These are phyloP conservation scores for Lepidocolaptes lacrymiger DNA, from an alignment of 2,797 vertebrate genomes.

Conservation along the genomic window DNA sequence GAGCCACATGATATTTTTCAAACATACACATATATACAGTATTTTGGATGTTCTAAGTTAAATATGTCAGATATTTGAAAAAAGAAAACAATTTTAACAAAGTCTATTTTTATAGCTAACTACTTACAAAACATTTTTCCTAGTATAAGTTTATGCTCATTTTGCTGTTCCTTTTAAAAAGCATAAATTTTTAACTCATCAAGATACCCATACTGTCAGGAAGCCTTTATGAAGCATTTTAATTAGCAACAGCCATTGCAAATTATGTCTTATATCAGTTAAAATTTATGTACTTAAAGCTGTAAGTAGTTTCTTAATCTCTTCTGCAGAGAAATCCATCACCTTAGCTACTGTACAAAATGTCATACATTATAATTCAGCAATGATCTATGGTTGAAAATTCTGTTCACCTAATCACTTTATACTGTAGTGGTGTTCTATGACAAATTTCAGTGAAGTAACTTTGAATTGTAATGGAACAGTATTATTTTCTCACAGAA, in stretches of 20 bases:
- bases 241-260: conserved; percentile 23
- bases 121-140: neutral
- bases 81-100: neutral
- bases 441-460: neutral
- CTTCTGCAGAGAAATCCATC: neutral
- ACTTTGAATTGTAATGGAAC: neutral
- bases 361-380: neutral
- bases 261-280: neutral
- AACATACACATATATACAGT: neutral
- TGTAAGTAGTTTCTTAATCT: neutral
- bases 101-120: neutral
- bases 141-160: neutral
- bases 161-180: neutral
- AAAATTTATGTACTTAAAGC: neutral
- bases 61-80: neutral
- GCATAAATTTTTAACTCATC: neutral
- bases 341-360: neutral
- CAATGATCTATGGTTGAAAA: neutral
- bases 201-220: neutral
- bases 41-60: neutral
- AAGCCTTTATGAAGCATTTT: neutral
- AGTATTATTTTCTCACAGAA: neutral
- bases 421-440: neutral
- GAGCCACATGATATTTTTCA: neutral
- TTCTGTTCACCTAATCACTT: neutral